Conservation (phyloP, 1,140 invertebrate species). For the Andrena cerasifolii region DNA sequence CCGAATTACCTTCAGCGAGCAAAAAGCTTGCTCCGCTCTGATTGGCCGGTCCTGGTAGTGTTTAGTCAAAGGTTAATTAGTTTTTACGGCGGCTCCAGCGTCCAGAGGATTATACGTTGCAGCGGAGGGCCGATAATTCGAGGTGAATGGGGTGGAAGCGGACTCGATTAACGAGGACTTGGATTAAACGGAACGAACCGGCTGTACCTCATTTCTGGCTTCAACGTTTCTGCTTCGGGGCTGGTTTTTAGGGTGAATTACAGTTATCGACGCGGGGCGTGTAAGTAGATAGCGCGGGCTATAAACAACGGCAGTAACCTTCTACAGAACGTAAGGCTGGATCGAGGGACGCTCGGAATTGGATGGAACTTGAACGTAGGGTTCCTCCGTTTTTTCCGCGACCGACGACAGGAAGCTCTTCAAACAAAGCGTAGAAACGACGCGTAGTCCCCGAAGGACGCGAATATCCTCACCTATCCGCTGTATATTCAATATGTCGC, state of each 20-base stretch:
- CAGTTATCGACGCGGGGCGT: neutral
- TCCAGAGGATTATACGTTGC: neutral
- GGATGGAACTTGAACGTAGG: neutral
- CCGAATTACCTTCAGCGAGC: neutral
- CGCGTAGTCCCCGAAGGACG: neutral
- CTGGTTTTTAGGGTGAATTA: no score
- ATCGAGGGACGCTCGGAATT: neutral
- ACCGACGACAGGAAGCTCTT: no score
- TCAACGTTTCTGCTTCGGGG: no score
- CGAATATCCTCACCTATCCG: neutral
- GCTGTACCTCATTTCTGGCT: neutral
- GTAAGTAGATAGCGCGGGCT: neutral
- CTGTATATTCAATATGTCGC: neutral
- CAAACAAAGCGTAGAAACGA: no score
- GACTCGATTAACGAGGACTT: neutral
- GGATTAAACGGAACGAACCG: neutral
- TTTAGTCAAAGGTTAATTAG: slow-evolving; percentile 33
- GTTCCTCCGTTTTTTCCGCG: neutral
- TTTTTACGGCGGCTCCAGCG: neutral
- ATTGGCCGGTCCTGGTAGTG: neutral
- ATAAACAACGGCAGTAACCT: neutral
- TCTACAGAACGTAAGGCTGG: neutral
- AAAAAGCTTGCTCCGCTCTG: neutral
- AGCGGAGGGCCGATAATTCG: neutral
- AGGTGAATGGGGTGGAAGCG: neutral